phyloP scores from a whole-genome alignment of 2,888 invertebrate species.

The Limenitis camilla region DNA sequence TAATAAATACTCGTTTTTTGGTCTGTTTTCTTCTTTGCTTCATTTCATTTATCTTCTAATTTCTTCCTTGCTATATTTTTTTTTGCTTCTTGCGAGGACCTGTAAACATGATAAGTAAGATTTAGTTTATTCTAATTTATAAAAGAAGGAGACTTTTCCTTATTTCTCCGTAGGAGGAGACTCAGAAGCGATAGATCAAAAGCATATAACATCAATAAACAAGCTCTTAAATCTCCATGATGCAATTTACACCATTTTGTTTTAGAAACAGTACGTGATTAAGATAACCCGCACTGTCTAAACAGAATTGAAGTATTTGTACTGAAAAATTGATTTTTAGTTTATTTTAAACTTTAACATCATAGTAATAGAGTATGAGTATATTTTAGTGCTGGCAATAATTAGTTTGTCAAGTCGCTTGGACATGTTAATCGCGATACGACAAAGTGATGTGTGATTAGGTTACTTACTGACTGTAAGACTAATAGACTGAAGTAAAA shows the following conservation, averaged over 20 bases:
- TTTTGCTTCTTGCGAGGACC: no score
- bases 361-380: background rate
- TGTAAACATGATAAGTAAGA: no score
- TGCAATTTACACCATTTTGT: constrained; percentile 3
- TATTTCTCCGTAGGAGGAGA: background rate
- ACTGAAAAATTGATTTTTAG: background rate
- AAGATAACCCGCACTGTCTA: constrained; percentile 15
- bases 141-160: no score
- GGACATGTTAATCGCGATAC: constrained; percentile 53
- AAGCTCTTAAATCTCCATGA: background rate
- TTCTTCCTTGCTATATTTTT: no score
- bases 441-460: constrained; percentile 41
- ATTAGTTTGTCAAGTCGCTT: constrained; percentile 34
- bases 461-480: constrained; percentile 23
- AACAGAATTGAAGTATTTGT: constrained; percentile 16
- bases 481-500: background rate
- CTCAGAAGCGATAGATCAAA: background rate
- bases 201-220: constrained; percentile 1
- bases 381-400: constrained; percentile 12
- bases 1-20: no score
- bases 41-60: no score
- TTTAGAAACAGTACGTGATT: constrained; percentile 4
- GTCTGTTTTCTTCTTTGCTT: no score
- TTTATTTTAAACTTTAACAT: constrained; percentile 12
- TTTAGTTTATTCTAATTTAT: no score